Conservation (phyloP, 1,140 invertebrate species). For the Calycopis cecrops region DNA sequence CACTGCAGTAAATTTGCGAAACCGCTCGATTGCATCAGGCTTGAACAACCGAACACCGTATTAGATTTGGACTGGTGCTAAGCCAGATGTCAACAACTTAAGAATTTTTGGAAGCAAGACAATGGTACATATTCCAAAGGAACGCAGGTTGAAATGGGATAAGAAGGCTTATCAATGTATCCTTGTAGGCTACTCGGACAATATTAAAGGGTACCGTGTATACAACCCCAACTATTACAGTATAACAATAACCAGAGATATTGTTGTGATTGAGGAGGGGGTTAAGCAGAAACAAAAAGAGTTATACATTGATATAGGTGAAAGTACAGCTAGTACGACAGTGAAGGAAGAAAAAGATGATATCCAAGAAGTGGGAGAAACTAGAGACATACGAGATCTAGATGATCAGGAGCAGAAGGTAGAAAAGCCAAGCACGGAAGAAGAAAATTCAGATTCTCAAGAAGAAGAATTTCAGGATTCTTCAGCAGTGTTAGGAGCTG, state of each 20-base stretch:
- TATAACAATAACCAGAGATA: slow-evolving; percentile 21
- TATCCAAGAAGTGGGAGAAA: not conserved
- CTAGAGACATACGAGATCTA: no score
- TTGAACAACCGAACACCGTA: slow-evolving; percentile 23
- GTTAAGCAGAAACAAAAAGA: slow-evolving; percentile 19
- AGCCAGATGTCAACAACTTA: slow-evolving; percentile 24
- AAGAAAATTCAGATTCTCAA: not conserved
- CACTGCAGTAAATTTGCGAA: slow-evolving; percentile 25
- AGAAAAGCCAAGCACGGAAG: not conserved
- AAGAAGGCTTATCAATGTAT: slow-evolving; percentile 36
- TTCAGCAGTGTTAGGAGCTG: no score
- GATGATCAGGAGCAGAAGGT: no score
- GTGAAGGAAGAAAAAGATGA: slow-evolving; percentile 12
- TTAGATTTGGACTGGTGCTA: slow-evolving; percentile 22
- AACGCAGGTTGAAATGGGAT: slow-evolving; percentile 41
- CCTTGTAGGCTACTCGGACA: slow-evolving; percentile 32
- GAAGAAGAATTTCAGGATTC: not conserved
- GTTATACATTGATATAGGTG: no score
- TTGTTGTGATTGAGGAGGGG: slow-evolving; percentile 21
- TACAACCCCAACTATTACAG: slow-evolving; percentile 18
- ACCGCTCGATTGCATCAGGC: slow-evolving; percentile 24
- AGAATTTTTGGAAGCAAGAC: slow-evolving; percentile 25
- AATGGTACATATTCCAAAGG: slow-evolving; percentile 30
- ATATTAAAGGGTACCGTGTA: slow-evolving; percentile 23
- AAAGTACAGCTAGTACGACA: slow-evolving; percentile 18